Conservation (phyloP, 1,140 invertebrate genomes). For the Brachionus paranguensis region DNA sequence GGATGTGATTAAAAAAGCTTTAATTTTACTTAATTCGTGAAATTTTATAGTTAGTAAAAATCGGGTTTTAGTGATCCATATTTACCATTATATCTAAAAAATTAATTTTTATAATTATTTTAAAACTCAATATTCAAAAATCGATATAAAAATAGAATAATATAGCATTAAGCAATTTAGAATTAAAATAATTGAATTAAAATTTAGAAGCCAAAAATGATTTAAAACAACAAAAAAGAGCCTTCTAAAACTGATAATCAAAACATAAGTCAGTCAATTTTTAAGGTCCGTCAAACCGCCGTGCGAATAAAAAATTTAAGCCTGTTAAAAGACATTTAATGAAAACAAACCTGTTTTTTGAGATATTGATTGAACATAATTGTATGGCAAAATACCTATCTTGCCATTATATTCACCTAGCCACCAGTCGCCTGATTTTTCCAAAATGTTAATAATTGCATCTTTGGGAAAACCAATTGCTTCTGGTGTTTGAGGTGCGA, state of each 20-base stretch:
- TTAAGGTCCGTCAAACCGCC: neutral
- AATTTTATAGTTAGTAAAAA: too few relatives aligned
- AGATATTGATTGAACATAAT: conserved; percentile 50
- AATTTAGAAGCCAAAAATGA: neutral
- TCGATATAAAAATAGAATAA: neutral
- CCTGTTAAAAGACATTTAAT: neutral
- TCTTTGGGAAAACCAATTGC: conserved; percentile 88
- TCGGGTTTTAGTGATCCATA: too few relatives aligned
- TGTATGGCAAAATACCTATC: conserved; percentile 54
- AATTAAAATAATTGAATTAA: neutral
- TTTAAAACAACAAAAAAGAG: neutral
- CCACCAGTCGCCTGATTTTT: conserved; percentile 93
- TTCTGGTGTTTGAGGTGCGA: conserved; percentile 83
- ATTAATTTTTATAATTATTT: too few relatives aligned
- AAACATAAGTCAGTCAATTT: neutral
- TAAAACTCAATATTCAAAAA: neutral
- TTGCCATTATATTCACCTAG: conserved; percentile 77
- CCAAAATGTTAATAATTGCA: conserved; percentile 81
- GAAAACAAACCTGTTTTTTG: neutral
- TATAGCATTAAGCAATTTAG: neutral
- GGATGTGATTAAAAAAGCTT: neutral
- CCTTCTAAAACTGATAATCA: neutral
- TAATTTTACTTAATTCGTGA: too few relatives aligned
- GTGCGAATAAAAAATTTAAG: conserved; percentile 22
- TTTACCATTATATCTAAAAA: too few relatives aligned